Evolutionary conservation across 2,113 vertebrate species (phyloP), one percentile per base, ranked within the genome.

Genomic region (Carollia perspicillata): DNA sequence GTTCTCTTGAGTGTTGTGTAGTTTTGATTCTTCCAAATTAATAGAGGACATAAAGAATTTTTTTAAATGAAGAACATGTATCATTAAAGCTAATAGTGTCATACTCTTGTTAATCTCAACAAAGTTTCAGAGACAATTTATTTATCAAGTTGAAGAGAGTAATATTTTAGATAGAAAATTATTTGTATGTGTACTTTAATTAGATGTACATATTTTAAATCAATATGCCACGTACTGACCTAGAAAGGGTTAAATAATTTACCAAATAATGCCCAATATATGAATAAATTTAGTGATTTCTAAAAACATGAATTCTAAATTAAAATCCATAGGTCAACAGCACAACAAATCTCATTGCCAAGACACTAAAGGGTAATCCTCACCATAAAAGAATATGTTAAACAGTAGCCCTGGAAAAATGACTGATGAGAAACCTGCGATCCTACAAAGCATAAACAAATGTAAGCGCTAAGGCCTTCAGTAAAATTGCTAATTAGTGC

Each of bases 311-410:
- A 84, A 37, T 18, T 78, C 37, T 79, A 71, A 77, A 71, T 75
- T 95, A 77, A 97, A 95, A 94, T 51, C 51, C 44, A 77, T 3
- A 55, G 12, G 74, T 86, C n/a, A 96, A 63, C 51, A 66, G 51
- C 44, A 85, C 5, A 77, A 33, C 26, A 94, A 86, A 72, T 69
- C 33, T 49, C 51, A 87, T 12, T 75, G 65, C 20, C 55, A 66
- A 81, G 14, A 92, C 89, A 92, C 23, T 47, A 22, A 66, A 69
- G 22, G 55, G 17, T 33, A 71, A 71, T 42, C 8, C 14, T 28
- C 44, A 74, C 33, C n/a, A 66, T 51, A 78, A 77, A 75, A 77
- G 18, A 88, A 28, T 44, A 68, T 72, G 60, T 28, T 71, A 84
- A 47, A 55, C 20, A 53, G 12, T 6, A 78, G 71, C 42, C 26